Conservation (phyloP, 2,888 invertebrate genomes). For the Brassicogethes aeneus region DNA sequence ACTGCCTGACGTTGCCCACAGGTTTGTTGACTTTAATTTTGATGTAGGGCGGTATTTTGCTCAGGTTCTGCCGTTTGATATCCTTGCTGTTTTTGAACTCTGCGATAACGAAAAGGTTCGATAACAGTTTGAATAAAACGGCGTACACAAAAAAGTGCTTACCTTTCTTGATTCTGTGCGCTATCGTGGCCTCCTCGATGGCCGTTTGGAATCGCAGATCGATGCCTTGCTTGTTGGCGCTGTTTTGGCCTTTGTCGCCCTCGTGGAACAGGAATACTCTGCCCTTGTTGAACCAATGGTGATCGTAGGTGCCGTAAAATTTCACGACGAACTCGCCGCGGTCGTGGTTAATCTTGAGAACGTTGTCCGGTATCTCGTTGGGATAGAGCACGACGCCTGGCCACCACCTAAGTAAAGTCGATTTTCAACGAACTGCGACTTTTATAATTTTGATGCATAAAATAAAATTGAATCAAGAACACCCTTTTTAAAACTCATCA, state of each 20-base stretch:
- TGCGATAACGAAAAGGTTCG: no score
- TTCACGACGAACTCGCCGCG: slow-evolving; percentile 85
- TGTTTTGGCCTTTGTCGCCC: slow-evolving; percentile 49
- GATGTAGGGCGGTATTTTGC: slow-evolving; percentile 63
- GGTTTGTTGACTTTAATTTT: slow-evolving; percentile 64
- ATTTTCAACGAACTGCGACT: no score
- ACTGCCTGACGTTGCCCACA: slow-evolving; percentile 48
- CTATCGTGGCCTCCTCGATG: slow-evolving; percentile 67
- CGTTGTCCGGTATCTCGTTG: slow-evolving; percentile 71
- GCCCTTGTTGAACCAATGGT: slow-evolving; percentile 78
- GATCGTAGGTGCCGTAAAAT: slow-evolving; percentile 89
- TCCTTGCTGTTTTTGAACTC: no score
- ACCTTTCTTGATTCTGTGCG: slow-evolving; percentile 45
- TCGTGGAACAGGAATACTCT: slow-evolving; percentile 85
- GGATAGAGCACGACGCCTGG: slow-evolving; percentile 84
- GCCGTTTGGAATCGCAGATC: slow-evolving; percentile 62
- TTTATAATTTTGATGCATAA: no score
- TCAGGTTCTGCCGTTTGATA: no score
- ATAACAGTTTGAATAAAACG: no score
- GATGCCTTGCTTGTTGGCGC: slow-evolving; percentile 44
- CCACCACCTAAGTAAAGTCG: no score
- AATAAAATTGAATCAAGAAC: no score
- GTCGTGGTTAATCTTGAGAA: slow-evolving; percentile 60
- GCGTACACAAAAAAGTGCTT: no score
- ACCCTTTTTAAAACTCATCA: no score